Conservation (phyloP, 35 echinoderm and acorn worm species). For the Holothuria glaberrima region DNA sequence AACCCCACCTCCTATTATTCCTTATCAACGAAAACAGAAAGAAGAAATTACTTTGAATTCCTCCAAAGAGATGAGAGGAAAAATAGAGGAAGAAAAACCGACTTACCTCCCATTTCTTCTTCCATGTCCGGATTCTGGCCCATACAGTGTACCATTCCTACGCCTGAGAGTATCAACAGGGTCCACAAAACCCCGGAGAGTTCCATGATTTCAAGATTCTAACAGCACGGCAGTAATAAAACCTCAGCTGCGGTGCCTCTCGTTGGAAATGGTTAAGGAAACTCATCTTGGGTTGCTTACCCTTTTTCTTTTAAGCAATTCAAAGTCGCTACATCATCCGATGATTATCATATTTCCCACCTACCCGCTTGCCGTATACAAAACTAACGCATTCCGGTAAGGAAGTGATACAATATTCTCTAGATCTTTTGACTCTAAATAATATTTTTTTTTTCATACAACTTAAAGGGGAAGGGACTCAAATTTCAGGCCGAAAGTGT, state of each 20-base stretch:
- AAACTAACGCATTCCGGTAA: background rate
- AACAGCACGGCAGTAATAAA: background rate
- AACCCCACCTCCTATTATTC: too few relatives aligned
- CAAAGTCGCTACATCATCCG: background rate
- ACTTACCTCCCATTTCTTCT: too few relatives aligned
- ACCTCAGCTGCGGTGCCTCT: background rate
- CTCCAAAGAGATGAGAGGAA: too few relatives aligned
- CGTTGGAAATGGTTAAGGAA: background rate
- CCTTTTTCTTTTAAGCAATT: background rate
- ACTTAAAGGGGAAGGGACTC: too few relatives aligned
- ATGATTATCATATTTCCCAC: conserved; percentile 7
- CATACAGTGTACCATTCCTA: background rate
- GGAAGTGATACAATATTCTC: conserved; percentile 13
- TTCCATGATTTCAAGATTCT: background rate
- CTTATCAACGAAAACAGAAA: too few relatives aligned
- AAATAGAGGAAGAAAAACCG: too few relatives aligned
- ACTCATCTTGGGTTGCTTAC: background rate
- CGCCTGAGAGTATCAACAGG: background rate
- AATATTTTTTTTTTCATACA: too few relatives aligned
- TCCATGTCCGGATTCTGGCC: background rate
- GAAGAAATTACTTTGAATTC: too few relatives aligned
- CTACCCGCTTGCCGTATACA: background rate
- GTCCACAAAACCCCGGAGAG: background rate
- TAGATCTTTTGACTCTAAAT: background rate
- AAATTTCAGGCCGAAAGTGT: too few relatives aligned